Conservation (phyloP, 2,113 vertebrate species). For the Struthio camelus region DNA sequence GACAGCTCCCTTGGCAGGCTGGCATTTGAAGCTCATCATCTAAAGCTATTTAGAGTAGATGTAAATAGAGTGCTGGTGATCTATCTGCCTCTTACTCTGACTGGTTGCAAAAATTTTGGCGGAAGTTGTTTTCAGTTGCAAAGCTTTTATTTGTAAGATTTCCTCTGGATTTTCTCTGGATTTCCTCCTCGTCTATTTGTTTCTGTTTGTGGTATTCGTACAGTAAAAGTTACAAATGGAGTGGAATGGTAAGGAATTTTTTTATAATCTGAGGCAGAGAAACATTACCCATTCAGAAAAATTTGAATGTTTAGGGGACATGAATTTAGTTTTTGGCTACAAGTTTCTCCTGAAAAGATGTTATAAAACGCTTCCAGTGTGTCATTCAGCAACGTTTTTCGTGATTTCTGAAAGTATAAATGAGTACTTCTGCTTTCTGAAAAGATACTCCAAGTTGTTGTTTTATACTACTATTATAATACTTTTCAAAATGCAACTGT, state of each 20-base stretch:
- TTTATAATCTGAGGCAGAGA: not conserved
- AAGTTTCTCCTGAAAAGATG: not conserved
- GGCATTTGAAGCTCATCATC: not conserved
- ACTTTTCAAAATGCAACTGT: not conserved
- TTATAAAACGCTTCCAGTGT: not conserved
- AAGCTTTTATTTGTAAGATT: not conserved
- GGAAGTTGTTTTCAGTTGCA: not conserved
- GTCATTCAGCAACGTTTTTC: not conserved
- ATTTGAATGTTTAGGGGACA: not conserved
- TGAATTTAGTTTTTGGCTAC: not conserved
- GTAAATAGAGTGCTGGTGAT: not conserved
- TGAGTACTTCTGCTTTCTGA: not conserved
- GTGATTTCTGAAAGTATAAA: not conserved
- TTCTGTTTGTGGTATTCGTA: not conserved
- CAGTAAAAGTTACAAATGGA: not conserved
- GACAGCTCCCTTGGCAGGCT: not conserved
- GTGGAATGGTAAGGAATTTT: not conserved
- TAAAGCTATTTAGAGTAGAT: not conserved
- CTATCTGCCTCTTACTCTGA: accelerated
- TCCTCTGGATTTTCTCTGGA: not conserved
- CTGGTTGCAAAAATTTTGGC: not conserved
- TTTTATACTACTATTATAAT: not conserved
- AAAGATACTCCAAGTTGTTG: not conserved
- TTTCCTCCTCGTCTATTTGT: not conserved
- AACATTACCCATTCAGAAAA: not conserved